Percentiles rank a stretch among this genome's conserved stretches.
These are phyloP conservation scores for Agrotis ipsilon DNA, from an alignment of 2,888 invertebrate genomes.

Conservation along the genomic window DNA sequence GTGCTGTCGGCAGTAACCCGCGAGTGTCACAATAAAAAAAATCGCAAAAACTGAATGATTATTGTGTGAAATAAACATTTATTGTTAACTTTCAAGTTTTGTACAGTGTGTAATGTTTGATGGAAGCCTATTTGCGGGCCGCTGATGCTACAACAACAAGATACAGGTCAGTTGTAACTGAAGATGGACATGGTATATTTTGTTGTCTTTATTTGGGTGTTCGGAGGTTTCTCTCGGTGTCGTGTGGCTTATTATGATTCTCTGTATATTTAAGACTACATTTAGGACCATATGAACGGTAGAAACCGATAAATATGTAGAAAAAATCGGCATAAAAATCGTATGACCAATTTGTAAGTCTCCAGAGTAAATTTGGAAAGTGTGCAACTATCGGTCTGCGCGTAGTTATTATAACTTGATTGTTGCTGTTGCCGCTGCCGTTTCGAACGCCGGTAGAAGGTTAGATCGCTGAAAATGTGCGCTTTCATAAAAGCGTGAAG, in stretches of 20 bases:
- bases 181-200: constrained; percentile 76
- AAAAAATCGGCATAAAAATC: constrained; percentile 29
- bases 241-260: constrained; percentile 75
- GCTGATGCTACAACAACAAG: constrained; percentile 69
- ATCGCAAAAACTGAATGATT: constrained; percentile 82
- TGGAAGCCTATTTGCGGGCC: constrained; percentile 74
- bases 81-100: constrained; percentile 78
- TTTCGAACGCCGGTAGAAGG: constrained; percentile 54
- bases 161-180: constrained; percentile 81
- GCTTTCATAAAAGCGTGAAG: constrained; percentile 36
- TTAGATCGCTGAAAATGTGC: constrained; percentile 50
- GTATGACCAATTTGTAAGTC: neutral
- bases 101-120: constrained; percentile 78
- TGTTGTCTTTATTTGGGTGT: constrained; percentile 87
- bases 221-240: constrained; percentile 79
- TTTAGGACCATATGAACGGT: constrained; percentile 4
- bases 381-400: constrained; percentile 6
- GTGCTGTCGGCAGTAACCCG: constrained; percentile 72
- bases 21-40: constrained; percentile 83
- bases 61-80: constrained; percentile 85
- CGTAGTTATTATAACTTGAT: constrained; percentile 43
- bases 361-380: constrained; percentile 57
- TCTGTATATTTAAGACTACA: constrained; percentile 41
- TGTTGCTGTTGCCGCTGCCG: constrained; percentile 56
- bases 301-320: constrained; percentile 2